Base-by-base conservation (phyloP, 2,113 vertebrate species). In the Serinus canaria region DNA sequence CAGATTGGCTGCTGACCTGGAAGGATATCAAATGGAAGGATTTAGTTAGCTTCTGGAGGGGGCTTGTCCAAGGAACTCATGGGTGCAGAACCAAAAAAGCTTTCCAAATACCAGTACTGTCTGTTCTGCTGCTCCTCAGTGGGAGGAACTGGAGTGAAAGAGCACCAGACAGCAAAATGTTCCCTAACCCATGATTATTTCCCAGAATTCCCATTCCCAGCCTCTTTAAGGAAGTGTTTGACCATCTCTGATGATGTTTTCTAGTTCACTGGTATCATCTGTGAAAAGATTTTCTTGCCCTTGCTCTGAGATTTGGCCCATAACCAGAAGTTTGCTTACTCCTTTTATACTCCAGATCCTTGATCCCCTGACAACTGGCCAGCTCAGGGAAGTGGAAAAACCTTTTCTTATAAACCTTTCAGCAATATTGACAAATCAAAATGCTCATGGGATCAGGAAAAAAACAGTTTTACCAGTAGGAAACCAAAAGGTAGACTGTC, bases 21-120 rank as follows among this genome's bases (percentile, higher is more conserved):
- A 96, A 94, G 64, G 47, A 47, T 63, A 86, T 83, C 77, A 83
- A 83, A 85, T 92, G 67, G 46, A 76, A 94, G 70, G 90, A 90
- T 52, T 93, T 58, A 63, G 72, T 93, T 58, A 63, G 72, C 79
- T 69, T 83, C 77, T 37, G 76, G 13, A 39, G 49, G 47, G 39
- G 16, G 7, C 20, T 67, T 67, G 62, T 89, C 74, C 16, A 0
- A 43, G 58, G 66, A 80, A 66, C 69, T 68, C 7, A 7, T 41
- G 62, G n/a, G 70, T 73, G 77, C 73, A 80, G 64, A 91, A 96
- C 85, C 20, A 68, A 92, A 89, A 72, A 72, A 72, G 15, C 82
- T 83, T 91, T 79, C 73, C 69, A 92, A 95, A 79, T 81, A 60
- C 41, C 63, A 47, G 0, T 35, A 31, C 7, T 58, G 59, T 35